Base-by-base conservation (phyloP, 2,888 invertebrate genomes). In the Morpho helenor region DNA sequence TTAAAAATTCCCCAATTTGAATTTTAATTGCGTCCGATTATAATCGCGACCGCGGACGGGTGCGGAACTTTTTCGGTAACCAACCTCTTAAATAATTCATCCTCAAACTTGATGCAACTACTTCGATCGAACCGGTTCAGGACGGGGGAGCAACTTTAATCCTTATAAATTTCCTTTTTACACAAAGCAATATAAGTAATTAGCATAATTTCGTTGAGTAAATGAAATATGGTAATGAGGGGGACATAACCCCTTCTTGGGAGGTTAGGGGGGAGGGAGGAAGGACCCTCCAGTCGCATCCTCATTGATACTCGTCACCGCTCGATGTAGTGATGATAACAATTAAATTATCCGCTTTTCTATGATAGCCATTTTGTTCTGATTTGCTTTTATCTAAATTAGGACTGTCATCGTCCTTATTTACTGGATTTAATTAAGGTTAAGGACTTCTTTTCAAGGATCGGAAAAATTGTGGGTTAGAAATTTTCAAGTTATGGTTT, bases 111-210 rank as follows among this genome's bases (percentile, higher is more conserved):
- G 74, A 73, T 71, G 71, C 68, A 80, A 82, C 83, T 84, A 82
- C 82, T 79, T 76, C 70, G 68, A 74, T 74, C 72, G 68, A 76
- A 75, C 75, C 75, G 71, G 76, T 72, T 66, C 68, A 66, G 59
- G 63, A 72, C 70, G 67, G 72, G 71, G 81, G 87, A 82, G 82
- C 84, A 84, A 85, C 82, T 87, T 87, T 89, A 90, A 90, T 90
- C 89, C 87, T 89, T 89, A 90, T 89, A 90, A 90, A 90, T 90
- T 90, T 90, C 90, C 90, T 90, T 90, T 90, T 90, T 90, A 90
- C 90, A 90, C 90, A 90, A 90, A 90, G 90, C 90, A 90, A 90
- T 90, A 90, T 90, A 90, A 90, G 87, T 90, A 90, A 90, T 90
- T 90, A 90, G 89, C 90, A 90, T 90, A 90, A 90, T 90, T 90